Evolutionary conservation across 2,113 vertebrate species (phyloP), one percentile per base, ranked within the genome.

Genomic region (Seriola aureovittata): DNA sequence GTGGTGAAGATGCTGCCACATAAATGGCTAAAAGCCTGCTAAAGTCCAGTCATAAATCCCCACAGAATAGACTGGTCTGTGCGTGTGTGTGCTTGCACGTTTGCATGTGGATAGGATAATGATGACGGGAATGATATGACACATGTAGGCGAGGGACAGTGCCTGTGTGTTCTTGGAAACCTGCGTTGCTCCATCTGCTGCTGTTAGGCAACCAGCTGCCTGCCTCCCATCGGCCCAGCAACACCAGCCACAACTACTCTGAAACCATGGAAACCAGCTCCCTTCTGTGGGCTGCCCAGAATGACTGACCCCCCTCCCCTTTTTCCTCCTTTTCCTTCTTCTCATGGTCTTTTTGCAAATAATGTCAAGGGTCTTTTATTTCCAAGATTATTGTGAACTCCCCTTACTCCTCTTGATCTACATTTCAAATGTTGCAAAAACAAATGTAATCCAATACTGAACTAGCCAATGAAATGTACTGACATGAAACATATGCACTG

Each of bases 161-260:
- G 88, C 57, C 85, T 86, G 80, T 87, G 82, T 84, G 86, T 92
- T 91, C 90, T 88, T 87, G 89, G 84, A 92, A 93, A 92, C 85
- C 84, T 82, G 88, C 69, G 17, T 65, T 72, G 78, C 86, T 93
- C 93, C 93, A 94, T 94, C 93, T 94, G 93, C 88, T 93, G 89
- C 89, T 91, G 90, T 90, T 80, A 70, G 80, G 81, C 90, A 91
- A 89, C 92, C 92, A 93, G 93, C 93, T 93, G 92, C 85, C 92
- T 88, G 78, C 81, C 75, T 88, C 86, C 90, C 85, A 85, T 89
- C 69, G 65, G 82, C 87, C 82, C 89, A 85, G 88, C 88, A 89
- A 90, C 89, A 86, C 88, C 85, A 90, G 88, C 88, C 84, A 80
- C 81, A 87, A 85, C 90, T 86, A 80, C 85, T 85, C 86, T 69